Evolutionary conservation across 1,140 invertebrate species (phyloP), one percentile per base, ranked within the genome.

Genomic region (Drosophila persimilis): DNA sequence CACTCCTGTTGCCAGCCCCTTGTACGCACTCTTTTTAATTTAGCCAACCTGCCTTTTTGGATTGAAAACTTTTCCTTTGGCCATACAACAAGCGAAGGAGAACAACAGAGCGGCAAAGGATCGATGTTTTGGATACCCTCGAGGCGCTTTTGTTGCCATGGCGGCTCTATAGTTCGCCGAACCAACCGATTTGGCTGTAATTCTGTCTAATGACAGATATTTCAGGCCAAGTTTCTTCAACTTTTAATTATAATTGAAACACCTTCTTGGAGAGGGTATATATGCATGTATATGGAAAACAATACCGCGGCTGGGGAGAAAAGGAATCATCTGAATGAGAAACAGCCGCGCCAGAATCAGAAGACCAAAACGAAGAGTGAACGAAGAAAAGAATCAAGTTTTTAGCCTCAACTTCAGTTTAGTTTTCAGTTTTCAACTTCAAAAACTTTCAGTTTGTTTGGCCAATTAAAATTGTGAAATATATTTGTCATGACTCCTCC

Each of bases 391-490:
- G 52, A 57, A 50, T 69, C 66, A 69, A 69, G 66, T 69, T 69
- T 57, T 69, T 72, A 60, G 50, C 43, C 66, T 53, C 48, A 71
- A 71, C 67, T 71, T 69, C 58, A 63, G 15, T 54, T 73, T 24
- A 24, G 24, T 24, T 24, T 24, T 46, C 48, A 29, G 62, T 55
- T 52, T 51, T 15, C 70, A 51, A 73, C 70, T 73, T 72, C 41
- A 44, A 15, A 15, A 50, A 45, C 56, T 73, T 73, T 31, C 24
- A 62, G 66, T 69, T 69, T 73, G 43, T 74, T 73, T 63, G 70
- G 71, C 71, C 71, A 74, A 74, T 74, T 74, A 74, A 74, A 74
- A 74, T 74, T 65, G 71, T 65, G 53, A 64, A 74, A 74, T 74
- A 62, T 74, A 58, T 65, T 74, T 73, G 58, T 73, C 51, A 65